Conservation (phyloP, 2,113 vertebrate genomes). For the Trochalopteron elliotii region DNA sequence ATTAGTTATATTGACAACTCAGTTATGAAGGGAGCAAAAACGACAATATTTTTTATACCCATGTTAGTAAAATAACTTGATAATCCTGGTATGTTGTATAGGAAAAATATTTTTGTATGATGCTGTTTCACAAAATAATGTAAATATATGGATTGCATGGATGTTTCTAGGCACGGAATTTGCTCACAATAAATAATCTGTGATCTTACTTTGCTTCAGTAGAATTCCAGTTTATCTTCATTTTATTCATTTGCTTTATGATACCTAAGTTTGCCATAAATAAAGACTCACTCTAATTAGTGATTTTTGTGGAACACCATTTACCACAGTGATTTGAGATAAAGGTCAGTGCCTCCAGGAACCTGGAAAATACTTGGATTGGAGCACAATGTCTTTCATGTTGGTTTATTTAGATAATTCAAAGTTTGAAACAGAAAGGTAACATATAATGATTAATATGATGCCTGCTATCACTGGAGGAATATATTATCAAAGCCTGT, state of each 20-base stretch:
- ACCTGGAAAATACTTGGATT: background rate
- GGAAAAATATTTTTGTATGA: background rate
- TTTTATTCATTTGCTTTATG: background rate
- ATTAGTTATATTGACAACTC: conserved; percentile 36
- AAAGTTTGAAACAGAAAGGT: background rate
- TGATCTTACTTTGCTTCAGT: background rate
- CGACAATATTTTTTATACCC: background rate
- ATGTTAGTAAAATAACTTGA: background rate
- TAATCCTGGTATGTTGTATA: background rate
- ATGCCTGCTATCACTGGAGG: background rate
- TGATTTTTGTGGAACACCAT: background rate
- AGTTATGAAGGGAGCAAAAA: conserved; percentile 10
- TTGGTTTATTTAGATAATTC: background rate
- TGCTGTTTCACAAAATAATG: background rate
- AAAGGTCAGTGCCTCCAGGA: background rate
- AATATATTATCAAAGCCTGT: background rate
- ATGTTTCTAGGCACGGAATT: background rate
- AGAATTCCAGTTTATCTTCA: background rate
- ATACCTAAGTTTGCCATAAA: background rate
- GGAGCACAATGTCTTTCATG: background rate
- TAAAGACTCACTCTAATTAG: background rate
- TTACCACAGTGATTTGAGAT: background rate
- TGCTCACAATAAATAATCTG: background rate
- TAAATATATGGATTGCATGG: background rate
- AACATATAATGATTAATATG: background rate